Evolutionary conservation across 2,113 vertebrate genomes (phyloP).

Genomic region (Cyanistes caeruleus): DNA sequence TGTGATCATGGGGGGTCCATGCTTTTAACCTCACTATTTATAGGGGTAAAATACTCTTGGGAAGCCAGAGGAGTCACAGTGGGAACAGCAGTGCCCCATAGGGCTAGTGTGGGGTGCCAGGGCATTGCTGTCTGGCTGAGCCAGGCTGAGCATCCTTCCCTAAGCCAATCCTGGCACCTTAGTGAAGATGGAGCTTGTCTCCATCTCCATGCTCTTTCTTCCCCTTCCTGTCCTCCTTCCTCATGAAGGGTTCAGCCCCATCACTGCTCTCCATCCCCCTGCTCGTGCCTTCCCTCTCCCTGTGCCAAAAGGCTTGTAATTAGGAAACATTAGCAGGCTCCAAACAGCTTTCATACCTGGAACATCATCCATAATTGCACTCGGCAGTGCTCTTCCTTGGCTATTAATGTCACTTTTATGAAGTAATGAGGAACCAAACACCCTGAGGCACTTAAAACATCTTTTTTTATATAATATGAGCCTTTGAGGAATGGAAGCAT

Average conservation of each 20-base stretch:
- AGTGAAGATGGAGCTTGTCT: background rate
- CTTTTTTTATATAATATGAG: slow-evolving; percentile 79
- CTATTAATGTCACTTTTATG: slow-evolving; percentile 88
- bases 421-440: slow-evolving; percentile 87
- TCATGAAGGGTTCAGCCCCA: background rate
- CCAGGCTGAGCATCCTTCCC: background rate
- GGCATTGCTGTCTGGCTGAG: rapidly evolving
- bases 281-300: slow-evolving; percentile 59
- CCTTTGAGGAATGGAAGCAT: slow-evolving; percentile 81
- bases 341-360: slow-evolving; percentile 84
- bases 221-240: background rate
- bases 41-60: background rate
- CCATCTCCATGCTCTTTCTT: background rate
- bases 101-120: background rate
- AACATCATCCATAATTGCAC: slow-evolving; percentile 84
- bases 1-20: rapidly evolving
- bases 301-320: slow-evolving; percentile 82
- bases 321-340: slow-evolving; percentile 85
- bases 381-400: slow-evolving; percentile 83
- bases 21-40: background rate
- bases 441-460: slow-evolving; percentile 84
- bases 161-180: rapidly evolving
- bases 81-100: rapidly evolving
- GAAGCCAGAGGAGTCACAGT: rapidly evolving
- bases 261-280: slow-evolving; percentile 7